Conservation (phyloP, 2,113 vertebrate genomes). For the Megaceryle maxima region DNA sequence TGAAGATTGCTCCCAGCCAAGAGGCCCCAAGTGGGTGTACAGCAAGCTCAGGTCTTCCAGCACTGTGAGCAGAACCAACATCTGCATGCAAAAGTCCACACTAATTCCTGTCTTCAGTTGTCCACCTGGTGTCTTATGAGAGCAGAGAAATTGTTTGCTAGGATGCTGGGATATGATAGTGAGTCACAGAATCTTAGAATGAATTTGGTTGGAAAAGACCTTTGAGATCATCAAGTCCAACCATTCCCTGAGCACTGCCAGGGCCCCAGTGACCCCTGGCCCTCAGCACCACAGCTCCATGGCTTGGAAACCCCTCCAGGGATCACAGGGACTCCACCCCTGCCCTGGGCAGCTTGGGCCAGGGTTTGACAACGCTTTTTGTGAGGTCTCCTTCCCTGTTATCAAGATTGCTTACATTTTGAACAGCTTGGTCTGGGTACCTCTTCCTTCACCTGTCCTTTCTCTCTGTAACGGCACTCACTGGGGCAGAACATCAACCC, state of each 20-base stretch:
- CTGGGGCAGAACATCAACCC: not conserved
- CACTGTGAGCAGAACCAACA: not conserved
- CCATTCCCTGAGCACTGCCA: not conserved
- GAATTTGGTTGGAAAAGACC: not conserved
- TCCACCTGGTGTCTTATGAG: not conserved
- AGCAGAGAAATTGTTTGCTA: not conserved
- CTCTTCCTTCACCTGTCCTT: not conserved
- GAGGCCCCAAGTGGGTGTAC: not conserved
- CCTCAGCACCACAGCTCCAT: not conserved
- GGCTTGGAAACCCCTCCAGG: not conserved
- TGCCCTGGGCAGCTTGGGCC: not conserved
- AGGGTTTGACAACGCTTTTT: not conserved
- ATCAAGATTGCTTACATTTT: not conserved
- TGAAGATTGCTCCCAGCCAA: not conserved
- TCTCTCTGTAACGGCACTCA: not conserved
- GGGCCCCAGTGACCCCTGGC: not conserved
- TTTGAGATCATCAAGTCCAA: not conserved
- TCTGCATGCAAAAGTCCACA: not conserved
- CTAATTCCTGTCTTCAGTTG: not conserved
- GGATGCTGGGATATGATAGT: not conserved
- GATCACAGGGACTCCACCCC: not conserved
- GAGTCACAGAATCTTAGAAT: not conserved
- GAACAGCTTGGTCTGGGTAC: not conserved
- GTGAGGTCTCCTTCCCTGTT: not conserved
- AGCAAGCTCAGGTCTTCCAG: not conserved